These are phyloP conservation scores for Micromesistius poutassou DNA, from an alignment of 2,797 vertebrate species.

Conservation along the genomic window DNA sequence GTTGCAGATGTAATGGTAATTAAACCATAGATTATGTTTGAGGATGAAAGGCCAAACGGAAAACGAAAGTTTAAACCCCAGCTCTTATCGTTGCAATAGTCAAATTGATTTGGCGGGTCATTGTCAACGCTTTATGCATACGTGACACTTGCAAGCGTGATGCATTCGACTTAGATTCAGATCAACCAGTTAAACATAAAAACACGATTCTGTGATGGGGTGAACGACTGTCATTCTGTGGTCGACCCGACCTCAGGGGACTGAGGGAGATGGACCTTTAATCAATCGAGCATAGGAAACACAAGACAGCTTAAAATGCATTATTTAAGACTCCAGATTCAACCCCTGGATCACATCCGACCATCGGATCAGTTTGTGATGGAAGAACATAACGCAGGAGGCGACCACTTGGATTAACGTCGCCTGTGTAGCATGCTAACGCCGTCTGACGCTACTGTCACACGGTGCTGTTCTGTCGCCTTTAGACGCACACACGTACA, in stretches of 20 bases:
- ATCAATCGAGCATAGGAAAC: neutral
- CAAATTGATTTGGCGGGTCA: neutral
- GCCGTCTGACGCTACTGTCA: neutral
- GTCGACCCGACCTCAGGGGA: neutral
- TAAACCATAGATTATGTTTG: neutral
- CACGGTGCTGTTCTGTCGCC: neutral
- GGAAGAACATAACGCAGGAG: neutral
- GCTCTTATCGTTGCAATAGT: neutral
- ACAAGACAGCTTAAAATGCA: neutral
- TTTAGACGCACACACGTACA: neutral
- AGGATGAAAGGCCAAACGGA: neutral
- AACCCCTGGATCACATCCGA: neutral
- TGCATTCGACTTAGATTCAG: neutral
- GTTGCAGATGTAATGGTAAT: neutral
- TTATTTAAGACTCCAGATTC: neutral
- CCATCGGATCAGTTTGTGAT: slow-evolving; percentile 1
- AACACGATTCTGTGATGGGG: neutral
- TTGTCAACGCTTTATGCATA: neutral
- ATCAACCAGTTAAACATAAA: neutral
- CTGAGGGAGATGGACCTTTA: neutral
- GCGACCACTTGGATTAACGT: neutral
- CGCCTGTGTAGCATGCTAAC: neutral
- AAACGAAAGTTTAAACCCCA: neutral
- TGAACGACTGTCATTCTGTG: neutral
- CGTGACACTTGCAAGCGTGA: neutral